A percentile compares a stretch with the other conserved stretches of the same genome.
These are phyloP conservation scores for Cerastoderma edule DNA, from an alignment of 2,888 invertebrate species.

Conservation along the genomic window DNA sequence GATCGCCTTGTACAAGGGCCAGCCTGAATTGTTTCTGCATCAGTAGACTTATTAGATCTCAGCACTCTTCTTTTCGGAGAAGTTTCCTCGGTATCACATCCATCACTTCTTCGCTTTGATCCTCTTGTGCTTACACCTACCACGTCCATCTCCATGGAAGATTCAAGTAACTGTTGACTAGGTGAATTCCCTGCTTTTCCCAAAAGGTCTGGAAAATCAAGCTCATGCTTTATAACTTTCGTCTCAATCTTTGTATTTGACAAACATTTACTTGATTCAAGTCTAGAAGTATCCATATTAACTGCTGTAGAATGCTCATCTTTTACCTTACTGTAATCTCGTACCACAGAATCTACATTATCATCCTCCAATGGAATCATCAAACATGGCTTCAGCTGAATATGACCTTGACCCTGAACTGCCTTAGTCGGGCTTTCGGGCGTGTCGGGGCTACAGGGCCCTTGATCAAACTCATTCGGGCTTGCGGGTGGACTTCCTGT, in stretches of 20 bases:
- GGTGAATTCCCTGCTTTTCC: too few relatives aligned
- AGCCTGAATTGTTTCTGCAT: not conserved
- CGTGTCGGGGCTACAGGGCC: not conserved
- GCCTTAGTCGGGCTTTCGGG: constrained; percentile 11
- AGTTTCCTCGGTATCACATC: not conserved
- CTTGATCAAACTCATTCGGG: constrained; percentile 2
- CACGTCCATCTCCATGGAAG: not conserved
- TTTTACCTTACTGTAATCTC: not conserved
- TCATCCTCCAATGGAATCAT: constrained; percentile 1
- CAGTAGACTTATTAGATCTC: not conserved
- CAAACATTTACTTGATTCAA: too few relatives aligned
- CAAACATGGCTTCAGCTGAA: not conserved
- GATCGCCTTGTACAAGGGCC: constrained; percentile 10
- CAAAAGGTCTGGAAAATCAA: too few relatives aligned
- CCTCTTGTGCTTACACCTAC: constrained; percentile 18
- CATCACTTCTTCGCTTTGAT: constrained; percentile 24
- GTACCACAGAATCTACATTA: not conserved
- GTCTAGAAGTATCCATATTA: not conserved
- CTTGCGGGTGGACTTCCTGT: not conserved
- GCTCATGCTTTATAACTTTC: too few relatives aligned
- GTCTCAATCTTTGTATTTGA: too few relatives aligned
- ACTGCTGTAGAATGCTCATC: not conserved
- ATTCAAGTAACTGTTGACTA: too few relatives aligned
- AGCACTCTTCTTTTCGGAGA: not conserved
- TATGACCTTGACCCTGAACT: not conserved